These are phyloP conservation scores for Caenorhabditis drosophilae DNA, from an alignment of 2,888 invertebrate species.

Conservation along the genomic window DNA sequence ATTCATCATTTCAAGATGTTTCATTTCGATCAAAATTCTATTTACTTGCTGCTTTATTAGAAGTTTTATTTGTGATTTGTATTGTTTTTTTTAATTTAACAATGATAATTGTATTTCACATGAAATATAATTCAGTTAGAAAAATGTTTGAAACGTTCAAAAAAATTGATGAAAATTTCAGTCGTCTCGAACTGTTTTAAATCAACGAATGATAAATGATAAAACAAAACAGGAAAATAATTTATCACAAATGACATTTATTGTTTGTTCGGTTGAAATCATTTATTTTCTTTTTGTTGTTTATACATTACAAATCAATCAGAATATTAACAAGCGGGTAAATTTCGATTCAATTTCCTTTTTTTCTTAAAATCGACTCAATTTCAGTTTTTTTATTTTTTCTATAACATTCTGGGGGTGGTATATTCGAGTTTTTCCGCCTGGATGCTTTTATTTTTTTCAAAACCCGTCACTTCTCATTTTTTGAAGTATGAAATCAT, in stretches of 20 bases:
- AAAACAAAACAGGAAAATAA: slow-evolving; percentile 21
- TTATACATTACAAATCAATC: slow-evolving; percentile 23
- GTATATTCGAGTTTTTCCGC: slow-evolving; percentile 34
- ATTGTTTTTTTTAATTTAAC: slow-evolving; percentile 10
- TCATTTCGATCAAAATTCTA: slow-evolving; percentile 21
- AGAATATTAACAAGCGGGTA: slow-evolving; percentile 25
- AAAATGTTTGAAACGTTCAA: too few species aligned
- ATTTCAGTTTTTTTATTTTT: slow-evolving; percentile 17
- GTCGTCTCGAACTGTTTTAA: background rate
- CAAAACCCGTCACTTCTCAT: slow-evolving; percentile 22
- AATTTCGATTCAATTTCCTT: too few species aligned
- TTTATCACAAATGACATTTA: slow-evolving; percentile 27
- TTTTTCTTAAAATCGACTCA: background rate
- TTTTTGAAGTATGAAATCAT: background rate
- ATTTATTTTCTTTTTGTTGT: slow-evolving; percentile 28
- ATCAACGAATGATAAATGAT: background rate
- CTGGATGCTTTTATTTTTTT: slow-evolving; percentile 33
- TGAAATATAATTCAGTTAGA: background rate
- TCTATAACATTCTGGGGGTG: slow-evolving; percentile 28
- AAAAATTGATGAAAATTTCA: too few species aligned
- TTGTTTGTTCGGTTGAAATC: slow-evolving; percentile 25
- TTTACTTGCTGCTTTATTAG: slow-evolving; percentile 12
- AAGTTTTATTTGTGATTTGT: slow-evolving; percentile 17
- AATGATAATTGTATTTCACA: background rate
- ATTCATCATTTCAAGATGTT: slow-evolving; percentile 16